Conservation (phyloP, 1,140 invertebrate genomes). For the Drosophila ironensis region DNA sequence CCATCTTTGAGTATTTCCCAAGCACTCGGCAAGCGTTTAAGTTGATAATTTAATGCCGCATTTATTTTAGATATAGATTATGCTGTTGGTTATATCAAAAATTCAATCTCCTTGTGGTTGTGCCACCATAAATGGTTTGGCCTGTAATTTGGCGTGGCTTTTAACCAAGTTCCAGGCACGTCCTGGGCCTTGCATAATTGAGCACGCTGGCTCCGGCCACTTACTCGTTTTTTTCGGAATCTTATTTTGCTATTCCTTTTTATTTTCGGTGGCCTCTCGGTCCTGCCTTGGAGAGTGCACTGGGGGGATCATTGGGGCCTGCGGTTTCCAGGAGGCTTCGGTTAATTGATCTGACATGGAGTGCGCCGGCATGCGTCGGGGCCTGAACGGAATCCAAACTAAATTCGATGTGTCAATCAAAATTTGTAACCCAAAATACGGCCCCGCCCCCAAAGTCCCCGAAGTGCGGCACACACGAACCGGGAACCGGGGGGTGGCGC, state of each 20-base stretch:
- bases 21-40: too few species aligned
- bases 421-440: constrained; percentile 46
- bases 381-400: constrained; percentile 27
- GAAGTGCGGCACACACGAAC: constrained; percentile 15
- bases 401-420: constrained; percentile 70
- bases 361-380: background rate
- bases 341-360: constrained; percentile 53
- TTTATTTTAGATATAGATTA: too few species aligned
- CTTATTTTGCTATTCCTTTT: constrained; percentile 28
- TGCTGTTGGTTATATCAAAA: too few species aligned
- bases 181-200: constrained; percentile 66
- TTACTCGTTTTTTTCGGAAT: background rate
- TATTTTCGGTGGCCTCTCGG: constrained; percentile 14
- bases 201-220: constrained; percentile 28
- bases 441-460: constrained; percentile 9
- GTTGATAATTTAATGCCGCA: too few species aligned
- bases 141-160: constrained; percentile 13
- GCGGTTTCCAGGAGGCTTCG: background rate
- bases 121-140: too few species aligned
- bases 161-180: constrained; percentile 55
- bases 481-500: too few species aligned
- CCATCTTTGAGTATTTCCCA: too few species aligned
- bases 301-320: background rate
- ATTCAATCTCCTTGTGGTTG: too few species aligned
- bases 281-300: constrained; percentile 2